Base-by-base conservation (phyloP, 1,140 invertebrate species). In the Aphelenchoides fujianensis region DNA sequence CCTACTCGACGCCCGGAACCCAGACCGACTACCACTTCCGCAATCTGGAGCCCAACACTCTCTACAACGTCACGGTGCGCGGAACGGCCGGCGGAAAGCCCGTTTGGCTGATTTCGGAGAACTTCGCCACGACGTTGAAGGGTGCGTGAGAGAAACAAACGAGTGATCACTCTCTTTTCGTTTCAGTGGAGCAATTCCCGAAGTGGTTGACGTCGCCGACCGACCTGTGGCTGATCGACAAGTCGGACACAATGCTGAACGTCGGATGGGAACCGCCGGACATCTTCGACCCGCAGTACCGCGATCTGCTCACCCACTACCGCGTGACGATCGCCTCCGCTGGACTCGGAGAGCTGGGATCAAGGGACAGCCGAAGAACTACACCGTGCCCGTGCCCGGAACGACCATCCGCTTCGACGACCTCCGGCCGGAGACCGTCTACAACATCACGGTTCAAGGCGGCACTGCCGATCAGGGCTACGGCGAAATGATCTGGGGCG, bases 191-290 rank as follows among this genome's bases (percentile, higher is more conserved):
- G 19, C 74, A 64, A 27, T 69, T 78, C 30, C 62, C 80, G 30
- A 54, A 54, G 35, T 81, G 79, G 80, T 62, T 82, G 27, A 64
- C 72, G n/a, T 68, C 81, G 32, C 77, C 80, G 30, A 83, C 75
- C 34, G 75, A 84, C 66, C 69, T 83, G 1, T 69, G 72, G 63
- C 71, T 83, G 30, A 80, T 83, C 36, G 82, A 83, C 41, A 83
- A 83, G 70, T 80, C 81, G 35, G 81, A 83, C 16, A 78, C 76
- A 2, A 83, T 84, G 82, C 70, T 83, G n/a, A 78, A 84, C 66
- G 83, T 84, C 2, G 74, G 74, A 28, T 83, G 82, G 82, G 70
- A 74, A 5, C 83, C 83, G 16, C 82, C 82, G 52, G 83, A 83
- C 55, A 79, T 84, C 27, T 84, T 79, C 53, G 79, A 84, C 3